A percentile compares a stretch with the other conserved stretches of the same genome.
phyloP scores from a whole-genome alignment of 2,888 invertebrate species.

The Tromatobia lineatoria region DNA sequence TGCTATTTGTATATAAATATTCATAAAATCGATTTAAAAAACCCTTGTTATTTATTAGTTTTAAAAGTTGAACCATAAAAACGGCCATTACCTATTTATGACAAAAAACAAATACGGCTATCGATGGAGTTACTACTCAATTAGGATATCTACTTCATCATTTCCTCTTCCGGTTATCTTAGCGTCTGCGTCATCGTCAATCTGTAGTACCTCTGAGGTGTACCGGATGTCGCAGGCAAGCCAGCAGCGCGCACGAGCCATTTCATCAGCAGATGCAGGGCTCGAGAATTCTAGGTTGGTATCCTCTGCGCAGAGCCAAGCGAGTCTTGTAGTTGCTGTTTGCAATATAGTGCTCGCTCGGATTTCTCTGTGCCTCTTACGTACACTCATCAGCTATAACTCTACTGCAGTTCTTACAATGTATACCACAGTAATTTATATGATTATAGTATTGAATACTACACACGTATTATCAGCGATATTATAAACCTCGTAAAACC shows the following conservation, averaged over 20 bases:
- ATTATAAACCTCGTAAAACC: constrained; percentile 13
- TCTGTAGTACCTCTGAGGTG: not conserved
- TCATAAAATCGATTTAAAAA: not conserved
- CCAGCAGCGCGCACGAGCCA: constrained; percentile 7
- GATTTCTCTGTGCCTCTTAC: not conserved
- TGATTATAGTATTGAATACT: not conserved
- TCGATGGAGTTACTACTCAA: constrained; percentile 20
- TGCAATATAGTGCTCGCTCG: constrained; percentile 15
- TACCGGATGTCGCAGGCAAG: constrained; percentile 13
- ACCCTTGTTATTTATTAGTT: no score
- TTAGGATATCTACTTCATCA: constrained; percentile 15
- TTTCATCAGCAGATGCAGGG: constrained; percentile 16
- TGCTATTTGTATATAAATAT: not conserved
- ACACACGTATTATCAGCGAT: not conserved
- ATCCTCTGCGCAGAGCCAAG: not conserved
- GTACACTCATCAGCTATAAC: not conserved
- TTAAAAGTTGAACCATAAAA: no score
- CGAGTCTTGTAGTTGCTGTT: not conserved
- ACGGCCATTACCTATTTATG: not conserved
- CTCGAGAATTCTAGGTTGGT: not conserved
- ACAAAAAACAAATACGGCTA: not conserved
- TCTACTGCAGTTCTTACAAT: not conserved
- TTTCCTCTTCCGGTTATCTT: constrained; percentile 41
- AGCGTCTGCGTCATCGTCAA: constrained; percentile 3
- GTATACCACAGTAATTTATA: constrained; percentile 2